Evolutionary conservation across 2,888 invertebrate genomes (phyloP).

Genomic region (Palloptera scutellata): DNA sequence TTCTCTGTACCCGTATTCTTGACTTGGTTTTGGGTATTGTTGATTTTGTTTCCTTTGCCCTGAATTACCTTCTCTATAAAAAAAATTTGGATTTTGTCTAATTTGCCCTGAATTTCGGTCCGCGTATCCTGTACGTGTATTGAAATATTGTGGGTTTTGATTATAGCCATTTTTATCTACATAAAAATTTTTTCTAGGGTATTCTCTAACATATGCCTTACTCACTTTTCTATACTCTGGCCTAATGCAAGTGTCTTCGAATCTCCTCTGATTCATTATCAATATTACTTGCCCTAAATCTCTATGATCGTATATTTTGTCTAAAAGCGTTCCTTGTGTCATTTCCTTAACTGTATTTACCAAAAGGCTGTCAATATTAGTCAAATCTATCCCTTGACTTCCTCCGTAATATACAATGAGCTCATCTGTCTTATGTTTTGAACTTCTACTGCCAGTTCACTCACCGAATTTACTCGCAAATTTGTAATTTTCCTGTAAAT

Average conservation of each 20-base stretch:
- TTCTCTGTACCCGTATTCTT: neutral
- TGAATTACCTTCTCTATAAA: neutral
- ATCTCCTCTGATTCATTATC: slow-evolving; percentile 8
- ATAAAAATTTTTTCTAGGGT: neutral
- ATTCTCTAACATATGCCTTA: neutral
- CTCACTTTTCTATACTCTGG: neutral
- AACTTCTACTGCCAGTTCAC: neutral
- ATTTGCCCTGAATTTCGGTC: neutral
- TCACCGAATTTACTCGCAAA: neutral
- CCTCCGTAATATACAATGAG: slow-evolving; percentile 6
- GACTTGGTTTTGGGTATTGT: neutral
- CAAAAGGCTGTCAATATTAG: slow-evolving; percentile 14
- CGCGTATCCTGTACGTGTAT: neutral
- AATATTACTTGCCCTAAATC: slow-evolving; percentile 13
- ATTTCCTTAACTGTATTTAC: slow-evolving; percentile 27
- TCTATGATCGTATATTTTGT: slow-evolving; percentile 25
- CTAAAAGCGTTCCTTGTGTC: slow-evolving; percentile 24
- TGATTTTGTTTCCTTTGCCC: neutral
- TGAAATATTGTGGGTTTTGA: neutral
- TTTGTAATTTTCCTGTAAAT: neutral
- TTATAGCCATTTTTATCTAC: neutral
- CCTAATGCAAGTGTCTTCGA: slow-evolving; percentile 3
- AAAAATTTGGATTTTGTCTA: neutral
- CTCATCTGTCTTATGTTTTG: neutral
- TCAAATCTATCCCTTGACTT: slow-evolving; percentile 3